Base-by-base conservation (phyloP, 1,140 invertebrate species). In the Trichonephila clavipes region DNA sequence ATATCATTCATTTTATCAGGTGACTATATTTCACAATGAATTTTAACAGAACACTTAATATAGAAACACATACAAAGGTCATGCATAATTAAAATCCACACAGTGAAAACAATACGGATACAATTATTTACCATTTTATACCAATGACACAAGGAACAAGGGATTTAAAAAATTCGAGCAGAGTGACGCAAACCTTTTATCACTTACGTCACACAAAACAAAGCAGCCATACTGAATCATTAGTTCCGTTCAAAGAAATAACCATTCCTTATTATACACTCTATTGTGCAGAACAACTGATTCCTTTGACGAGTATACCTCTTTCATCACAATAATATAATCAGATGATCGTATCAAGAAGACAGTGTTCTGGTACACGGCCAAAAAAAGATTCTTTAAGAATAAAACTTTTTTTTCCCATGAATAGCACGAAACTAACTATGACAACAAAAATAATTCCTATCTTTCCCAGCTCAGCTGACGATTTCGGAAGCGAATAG, bases 221-320 rank as follows among this genome's bases (percentile, higher is more conserved):
- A 72, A 72, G 28, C 69, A 72, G 28, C 16, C 69, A 24, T 18
- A 72, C 28, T 44, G 34, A 81, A 85, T 85, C 82, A 24, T 51
- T 44, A 85, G 58, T 24, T 59, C 82, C 82, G 44, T 59, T 58
- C 82, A 85, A n/a, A 85, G 51, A 85, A 85, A 85, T 8, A 51
- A 58, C 7, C 44, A 40, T 82, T 82, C 34, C 81, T 51, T 28
- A 82, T 85, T 19, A 85, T 59, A 85, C 82, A 85, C 44, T 51
- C 82, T 34, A 85, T 85, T 85, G 82, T 85, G 82, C 82, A 24
- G 82, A 85, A 85, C 82, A 85, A 85, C 19, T 58, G 51, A 58
- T 85, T n/a, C 58, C 82, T 58, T 85, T 85, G 44, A 85, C 82
- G 69, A 72, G 24, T 64, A 64, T 34, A 16, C 69, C 24, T 24